These are phyloP conservation scores for Mormyrops boulengeri DNA, from an alignment of 2,797 vertebrate species.

Conservation along the genomic window DNA sequence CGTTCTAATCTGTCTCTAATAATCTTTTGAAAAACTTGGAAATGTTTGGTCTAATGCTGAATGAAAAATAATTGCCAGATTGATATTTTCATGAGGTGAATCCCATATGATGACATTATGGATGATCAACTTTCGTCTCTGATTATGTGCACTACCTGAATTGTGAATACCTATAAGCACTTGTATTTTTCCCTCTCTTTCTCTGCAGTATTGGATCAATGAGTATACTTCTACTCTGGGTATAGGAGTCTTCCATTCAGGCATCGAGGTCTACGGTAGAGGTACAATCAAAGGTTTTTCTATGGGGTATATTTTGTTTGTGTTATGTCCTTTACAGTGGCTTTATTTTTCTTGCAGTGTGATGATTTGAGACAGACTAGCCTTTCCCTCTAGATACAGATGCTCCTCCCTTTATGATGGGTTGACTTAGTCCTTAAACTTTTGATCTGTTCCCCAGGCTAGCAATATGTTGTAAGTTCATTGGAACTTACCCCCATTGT, in stretches of 20 bases:
- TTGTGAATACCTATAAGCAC: background rate
- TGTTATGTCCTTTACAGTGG: background rate
- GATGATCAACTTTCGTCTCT: background rate
- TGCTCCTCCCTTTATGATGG: background rate
- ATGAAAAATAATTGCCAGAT: background rate
- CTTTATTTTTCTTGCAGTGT: background rate
- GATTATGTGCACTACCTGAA: background rate
- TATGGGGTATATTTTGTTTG: background rate
- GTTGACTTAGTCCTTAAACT: background rate
- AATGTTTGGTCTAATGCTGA: background rate
- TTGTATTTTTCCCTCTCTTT: slow-evolving; percentile 5
- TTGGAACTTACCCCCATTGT: background rate
- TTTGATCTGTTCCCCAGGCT: background rate
- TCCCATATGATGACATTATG: background rate
- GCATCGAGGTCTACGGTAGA: slow-evolving; percentile 90
- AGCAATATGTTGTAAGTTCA: background rate
- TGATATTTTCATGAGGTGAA: background rate
- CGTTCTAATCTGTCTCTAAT: background rate
- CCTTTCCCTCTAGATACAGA: background rate
- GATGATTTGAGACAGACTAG: background rate
- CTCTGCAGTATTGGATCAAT: slow-evolving; percentile 88
- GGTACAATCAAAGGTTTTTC: slow-evolving; percentile 53
- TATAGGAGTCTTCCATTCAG: slow-evolving; percentile 93
- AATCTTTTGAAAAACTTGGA: background rate
- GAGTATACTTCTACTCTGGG: slow-evolving; percentile 93